These are phyloP conservation scores for Muraenolepis orangiensis DNA, from an alignment of 2,797 vertebrate species.

Conservation along the genomic window DNA sequence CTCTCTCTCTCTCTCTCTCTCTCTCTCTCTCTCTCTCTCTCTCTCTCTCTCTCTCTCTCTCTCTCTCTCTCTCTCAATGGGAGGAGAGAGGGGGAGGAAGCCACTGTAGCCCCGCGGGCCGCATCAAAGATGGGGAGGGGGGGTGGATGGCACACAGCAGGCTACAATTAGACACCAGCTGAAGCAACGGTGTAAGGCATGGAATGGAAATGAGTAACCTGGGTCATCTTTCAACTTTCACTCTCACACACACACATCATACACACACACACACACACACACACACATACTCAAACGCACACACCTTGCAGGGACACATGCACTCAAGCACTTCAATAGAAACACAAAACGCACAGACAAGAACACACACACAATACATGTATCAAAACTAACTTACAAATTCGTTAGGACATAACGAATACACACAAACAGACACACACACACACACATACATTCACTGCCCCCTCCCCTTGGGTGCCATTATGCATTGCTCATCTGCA, in stretches of 20 bases:
- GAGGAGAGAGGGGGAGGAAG: conserved; percentile 52
- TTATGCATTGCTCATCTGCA: conserved; percentile 17
- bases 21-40: no score
- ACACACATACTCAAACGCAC: neutral
- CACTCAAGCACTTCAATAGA: neutral
- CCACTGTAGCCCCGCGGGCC: conserved; percentile 42
- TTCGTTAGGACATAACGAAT: no score
- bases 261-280: neutral
- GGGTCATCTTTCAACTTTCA: conserved; percentile 38
- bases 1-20: no score
- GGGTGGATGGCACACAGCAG: conserved; percentile 44
- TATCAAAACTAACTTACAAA: no score
- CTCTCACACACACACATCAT: conserved; percentile 14
- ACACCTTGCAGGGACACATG: neutral
- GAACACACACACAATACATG: neutral
- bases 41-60: no score
- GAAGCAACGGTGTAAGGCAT: conserved; percentile 47
- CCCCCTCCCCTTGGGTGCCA: neutral
- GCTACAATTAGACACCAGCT: conserved; percentile 64
- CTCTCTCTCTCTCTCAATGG: conserved; percentile 41
- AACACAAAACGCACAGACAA: neutral
- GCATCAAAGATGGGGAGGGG: conserved; percentile 18
- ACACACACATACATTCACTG: neutral
- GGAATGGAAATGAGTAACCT: conserved; percentile 47
- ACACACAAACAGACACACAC: neutral